A percentile compares a stretch with the other conserved stretches of the same genome.
Evolutionary conservation across 2,888 invertebrate species (phyloP).

Genomic region (Yponomeuta cagnagella): DNA sequence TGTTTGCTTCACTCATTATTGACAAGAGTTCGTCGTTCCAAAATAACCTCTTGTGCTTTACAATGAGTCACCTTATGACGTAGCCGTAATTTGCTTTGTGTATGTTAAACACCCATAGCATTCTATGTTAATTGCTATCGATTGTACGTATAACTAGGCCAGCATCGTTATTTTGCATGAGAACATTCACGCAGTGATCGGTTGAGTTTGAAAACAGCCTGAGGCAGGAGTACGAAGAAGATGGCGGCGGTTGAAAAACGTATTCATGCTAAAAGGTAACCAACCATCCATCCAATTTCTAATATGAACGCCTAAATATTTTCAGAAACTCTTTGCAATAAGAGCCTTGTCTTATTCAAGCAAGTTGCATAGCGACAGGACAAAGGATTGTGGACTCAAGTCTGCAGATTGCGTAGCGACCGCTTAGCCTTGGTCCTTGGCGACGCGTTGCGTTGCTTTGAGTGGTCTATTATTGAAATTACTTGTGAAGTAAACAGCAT

Average conservation of each 20-base stretch:
- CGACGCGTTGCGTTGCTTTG: constrained; percentile 5
- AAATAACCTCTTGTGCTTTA: background rate
- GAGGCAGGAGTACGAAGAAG: no score
- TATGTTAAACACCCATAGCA: background rate
- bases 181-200: background rate
- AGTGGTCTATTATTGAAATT: background rate
- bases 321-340: background rate
- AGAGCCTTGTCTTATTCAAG: background rate
- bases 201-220: no score
- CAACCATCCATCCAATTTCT: no score
- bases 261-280: no score
- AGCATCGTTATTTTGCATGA: background rate
- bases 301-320: no score
- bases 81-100: background rate
- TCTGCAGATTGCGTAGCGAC: background rate
- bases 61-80: constrained; percentile 1
- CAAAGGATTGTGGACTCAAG: background rate
- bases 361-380: constrained; percentile 1
- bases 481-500: background rate
- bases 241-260: no score
- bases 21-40: background rate
- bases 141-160: constrained; percentile 2
- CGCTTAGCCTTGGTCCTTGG: constrained; percentile 2
- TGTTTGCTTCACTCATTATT: background rate
- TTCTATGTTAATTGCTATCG: constrained; percentile 8